phyloP scores from a whole-genome alignment of 2,113 vertebrate genomes.

The Odontesthes bonariensis region DNA sequence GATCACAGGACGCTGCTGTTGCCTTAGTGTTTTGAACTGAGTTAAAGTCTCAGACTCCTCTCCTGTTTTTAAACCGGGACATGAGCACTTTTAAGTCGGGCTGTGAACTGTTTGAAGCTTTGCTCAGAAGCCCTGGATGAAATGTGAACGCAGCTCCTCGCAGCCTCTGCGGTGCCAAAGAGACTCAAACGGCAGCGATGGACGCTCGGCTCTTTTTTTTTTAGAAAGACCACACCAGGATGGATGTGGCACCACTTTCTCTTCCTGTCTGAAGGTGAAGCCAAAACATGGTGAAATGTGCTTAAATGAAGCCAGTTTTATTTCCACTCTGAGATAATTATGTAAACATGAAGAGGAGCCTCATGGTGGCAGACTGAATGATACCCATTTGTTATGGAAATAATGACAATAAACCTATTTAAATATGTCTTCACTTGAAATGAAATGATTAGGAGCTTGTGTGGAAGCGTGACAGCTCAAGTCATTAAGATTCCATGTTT shows the following conservation, averaged over 20 bases:
- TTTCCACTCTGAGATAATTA: not conserved
- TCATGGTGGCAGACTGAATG: not conserved
- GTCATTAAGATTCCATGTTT: too few relatives aligned
- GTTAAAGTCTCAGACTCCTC: not conserved
- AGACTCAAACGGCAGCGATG: conserved; percentile 14
- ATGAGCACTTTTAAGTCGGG: not conserved
- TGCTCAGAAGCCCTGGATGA: conserved; percentile 26
- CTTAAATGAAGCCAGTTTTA: not conserved
- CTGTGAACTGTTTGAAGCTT: not conserved
- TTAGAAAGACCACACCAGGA: not conserved
- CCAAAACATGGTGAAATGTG: not conserved
- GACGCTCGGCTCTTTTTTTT: not conserved
- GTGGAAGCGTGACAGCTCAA: not conserved
- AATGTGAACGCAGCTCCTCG: conserved; percentile 38
- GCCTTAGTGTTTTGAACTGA: conserved; percentile 13
- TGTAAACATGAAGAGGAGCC: not conserved
- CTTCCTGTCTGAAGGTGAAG: not conserved
- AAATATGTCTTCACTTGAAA: not conserved
- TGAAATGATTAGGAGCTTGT: not conserved
- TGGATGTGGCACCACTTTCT: not conserved
- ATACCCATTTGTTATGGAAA: not conserved
- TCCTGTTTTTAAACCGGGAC: not conserved
- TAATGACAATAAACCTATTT: conserved; percentile 13
- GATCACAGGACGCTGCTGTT: not conserved
- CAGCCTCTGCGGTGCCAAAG: conserved; percentile 26